Base-by-base conservation (phyloP, 2,113 vertebrate species). In the Pogona vitticeps region DNA sequence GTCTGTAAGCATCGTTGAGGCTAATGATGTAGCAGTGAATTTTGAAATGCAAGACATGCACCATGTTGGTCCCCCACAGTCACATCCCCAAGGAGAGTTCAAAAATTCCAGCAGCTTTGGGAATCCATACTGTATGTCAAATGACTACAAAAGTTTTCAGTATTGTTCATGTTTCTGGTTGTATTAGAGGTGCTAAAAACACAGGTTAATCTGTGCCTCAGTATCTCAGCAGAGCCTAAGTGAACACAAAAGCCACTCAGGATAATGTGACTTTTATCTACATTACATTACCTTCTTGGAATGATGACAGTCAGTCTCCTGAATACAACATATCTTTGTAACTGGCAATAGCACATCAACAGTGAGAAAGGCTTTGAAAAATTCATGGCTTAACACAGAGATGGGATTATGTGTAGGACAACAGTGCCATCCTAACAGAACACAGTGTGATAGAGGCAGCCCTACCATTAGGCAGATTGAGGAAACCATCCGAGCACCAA, bases 341-440 rank as follows among this genome's bases (percentile, higher is more conserved):
- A 88, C 1, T 52, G 21, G 13, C 12, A 2, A 84, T 33, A 6
- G 15, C 2, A 84, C 88, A 67, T 40, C 58, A 80, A 72, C 33
- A 26, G 85, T 7, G 36, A 14, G 83, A 2, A 1, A 52, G 52
- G 80, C 87, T 84, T 38, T 89, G 81, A 86, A 83, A 88, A 88
- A 8, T n/a, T 12, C 1, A 52, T 58, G 88, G 90, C 2, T 3
- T 91, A 68, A 81, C 28, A 42, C 0, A 2, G 21, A 33, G 7
- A 12, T 81, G 80, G 77, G 89, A 88, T 40, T 17, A 0, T 17
- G 85, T n/a, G 58, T 38, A 33, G 78, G 83, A 88, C 56, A 4
- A 36, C 31, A 89, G 46, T 2, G 31, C 3, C 76, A 36, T 61
- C 76, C 31, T 6, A 46, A 31, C 75, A 52, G 20, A 78, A 36